Evolutionary conservation across 2,113 vertebrate species (phyloP), one percentile per base, ranked within the genome.

Genomic region (Phaetusa simplex): DNA sequence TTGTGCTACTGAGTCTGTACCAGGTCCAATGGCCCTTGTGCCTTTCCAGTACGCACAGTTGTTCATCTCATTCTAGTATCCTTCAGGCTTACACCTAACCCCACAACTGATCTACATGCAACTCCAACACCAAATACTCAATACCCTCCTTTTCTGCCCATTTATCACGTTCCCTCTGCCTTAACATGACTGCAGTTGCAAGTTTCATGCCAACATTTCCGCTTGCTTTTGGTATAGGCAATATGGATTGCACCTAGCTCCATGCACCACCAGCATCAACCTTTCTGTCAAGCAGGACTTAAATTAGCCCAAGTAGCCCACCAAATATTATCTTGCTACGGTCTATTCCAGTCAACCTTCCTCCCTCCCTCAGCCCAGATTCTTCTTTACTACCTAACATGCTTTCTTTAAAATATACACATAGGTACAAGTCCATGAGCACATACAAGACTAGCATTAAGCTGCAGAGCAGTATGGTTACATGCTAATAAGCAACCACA

Each of bases 141-240:
- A 15, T n/a, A 32, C 2, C 18, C 8, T 55, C 11, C 14, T 49
- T 58, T 83, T 13, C 12, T 0, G 7, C 27, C 21, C 14, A 47
- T 0, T 62, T 80, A 62, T 4, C 27, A 53, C 26, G 4, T 58
- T 71, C 8, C 13, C 27, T 53, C 71, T 91, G 23, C 49, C 14
- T 91, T 84, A 45, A 58, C 30, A n/a, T 1, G 5, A 36, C 32
- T 22, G 29, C 32, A 79, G 36, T 36, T 14, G 0, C 30, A 64
- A 26, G 32, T 73, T 16, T 47, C 16, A 22, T 9, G 9, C 24
- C 49, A 65, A 0, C 1, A 0, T 76, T 86, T 83, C 43, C 24
- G 40, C 7, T 5, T 49, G 13, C 24, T 59, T 86, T 88, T 64
- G 14, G 12, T 62, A 5, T 4, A 74, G 30, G 26, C 27, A 58